Conservation (phyloP, 2,113 vertebrate species). For the Progne subis region DNA sequence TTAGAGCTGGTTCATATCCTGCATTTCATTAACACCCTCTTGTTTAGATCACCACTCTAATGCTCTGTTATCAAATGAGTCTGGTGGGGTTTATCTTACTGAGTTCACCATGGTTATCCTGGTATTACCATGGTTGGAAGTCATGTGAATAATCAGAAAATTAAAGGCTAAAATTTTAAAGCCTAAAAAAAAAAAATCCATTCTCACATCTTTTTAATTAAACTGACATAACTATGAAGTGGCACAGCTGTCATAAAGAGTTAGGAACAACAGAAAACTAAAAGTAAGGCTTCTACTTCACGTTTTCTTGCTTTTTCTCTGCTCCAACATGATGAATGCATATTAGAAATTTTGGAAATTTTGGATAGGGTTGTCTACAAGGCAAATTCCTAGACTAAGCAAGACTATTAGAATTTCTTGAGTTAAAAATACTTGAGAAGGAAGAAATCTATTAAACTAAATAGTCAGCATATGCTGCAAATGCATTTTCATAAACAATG, state of each 20-base stretch:
- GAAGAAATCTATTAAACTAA: neutral
- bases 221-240: neutral
- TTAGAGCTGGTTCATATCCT: neutral
- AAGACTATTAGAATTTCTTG: neutral
- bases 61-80: neutral
- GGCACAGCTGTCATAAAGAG: neutral
- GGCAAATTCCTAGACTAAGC: neutral
- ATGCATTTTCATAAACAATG: neutral
- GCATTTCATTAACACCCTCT: neutral
- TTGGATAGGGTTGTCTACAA: neutral
- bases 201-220: neutral
- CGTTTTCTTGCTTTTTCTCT: neutral
- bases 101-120: neutral
- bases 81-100: neutral
- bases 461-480: neutral
- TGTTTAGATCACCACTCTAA: neutral
- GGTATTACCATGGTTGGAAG: neutral
- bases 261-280: neutral
- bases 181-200: neutral
- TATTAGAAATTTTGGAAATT: neutral
- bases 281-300: neutral
- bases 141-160: neutral
- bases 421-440: constrained; percentile 10
- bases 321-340: neutral
- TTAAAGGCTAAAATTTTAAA: neutral